Base-by-base conservation (phyloP, 2,113 vertebrate species). In the Urocynchramus pylzowi region DNA sequence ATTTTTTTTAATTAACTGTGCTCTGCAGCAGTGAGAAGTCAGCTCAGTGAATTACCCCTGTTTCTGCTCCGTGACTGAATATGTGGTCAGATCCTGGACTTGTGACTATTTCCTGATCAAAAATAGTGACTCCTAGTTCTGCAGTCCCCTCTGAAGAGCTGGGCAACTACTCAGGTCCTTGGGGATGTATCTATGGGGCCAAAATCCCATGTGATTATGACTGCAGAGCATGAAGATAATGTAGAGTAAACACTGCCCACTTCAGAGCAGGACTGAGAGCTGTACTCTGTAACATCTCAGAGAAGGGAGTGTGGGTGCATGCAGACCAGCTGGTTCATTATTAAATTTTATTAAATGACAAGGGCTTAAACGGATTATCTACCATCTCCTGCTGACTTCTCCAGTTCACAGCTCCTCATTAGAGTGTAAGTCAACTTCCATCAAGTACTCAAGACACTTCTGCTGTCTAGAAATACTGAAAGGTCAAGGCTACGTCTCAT, bases 271-370 rank as follows among this genome's bases (percentile, higher is more conserved):
- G 35, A 59, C n/a, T 41, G 31, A 57, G 69, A 86, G 65, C 19
- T 8, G 9, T 16, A 16, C 11, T 26, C 42, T 33, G 6, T 16
- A 33, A 39, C 3, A 1, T 11, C 8, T 53, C 57, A 56, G 45
- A n/a, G 31, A 52, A 78, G 24, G 18, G 3, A 4, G 10, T 1
- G 9, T 17, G 13, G 4, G 7, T 8, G 14, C 18, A 57, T 3
- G 2, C 53, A 90, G 41, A 80, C 22, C 31, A 35, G 16, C 19
- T n/a, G 18, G 28, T 27, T 50, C 13, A 5, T 73, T 44, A 37
- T 17, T 71, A 19, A 59, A 73, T 69, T 9, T 69, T 9, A 47
- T 61, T 61, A 47, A 60, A 68, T 68, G 35, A 45, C 27, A 75
- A 47, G 6, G 31, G 17, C 52, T 79, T 67, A 75, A 80, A 74